phyloP scores from a whole-genome alignment of 2,888 invertebrate genomes.

The Lumbricus terrestris region DNA sequence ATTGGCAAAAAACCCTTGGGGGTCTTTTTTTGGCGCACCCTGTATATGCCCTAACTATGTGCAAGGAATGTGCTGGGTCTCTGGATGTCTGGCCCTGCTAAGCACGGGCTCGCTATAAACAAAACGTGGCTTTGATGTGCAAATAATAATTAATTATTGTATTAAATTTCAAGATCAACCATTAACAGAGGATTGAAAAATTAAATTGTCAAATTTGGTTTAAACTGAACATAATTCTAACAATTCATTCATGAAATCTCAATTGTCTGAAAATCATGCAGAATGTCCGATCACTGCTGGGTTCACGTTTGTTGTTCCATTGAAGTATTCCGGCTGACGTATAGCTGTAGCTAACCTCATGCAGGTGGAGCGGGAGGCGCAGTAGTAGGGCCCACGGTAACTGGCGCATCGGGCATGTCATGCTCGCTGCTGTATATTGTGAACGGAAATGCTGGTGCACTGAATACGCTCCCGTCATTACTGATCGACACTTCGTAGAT shows the following conservation, averaged over 20 bases:
- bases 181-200: not conserved
- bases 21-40: too few species aligned
- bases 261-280: not conserved
- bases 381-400: not conserved
- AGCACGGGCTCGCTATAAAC: not conserved
- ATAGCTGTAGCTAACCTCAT: not conserved
- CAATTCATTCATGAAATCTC: not conserved
- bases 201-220: not conserved
- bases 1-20: too few species aligned
- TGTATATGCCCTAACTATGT: too few species aligned
- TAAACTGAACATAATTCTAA: not conserved
- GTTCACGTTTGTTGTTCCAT: not conserved
- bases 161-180: not conserved
- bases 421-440: not conserved
- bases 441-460: not conserved
- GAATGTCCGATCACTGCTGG: not conserved
- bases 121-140: not conserved
- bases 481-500: not conserved
- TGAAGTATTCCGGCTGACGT: not conserved
- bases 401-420: not conserved
- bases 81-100: not conserved
- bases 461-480: slow-evolving; percentile 5
- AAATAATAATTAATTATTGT: too few species aligned
- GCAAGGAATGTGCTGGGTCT: too few species aligned
- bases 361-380: not conserved